Evolutionary conservation across 2,888 invertebrate species (phyloP).

Genomic region (Drosophila demipolita): DNA sequence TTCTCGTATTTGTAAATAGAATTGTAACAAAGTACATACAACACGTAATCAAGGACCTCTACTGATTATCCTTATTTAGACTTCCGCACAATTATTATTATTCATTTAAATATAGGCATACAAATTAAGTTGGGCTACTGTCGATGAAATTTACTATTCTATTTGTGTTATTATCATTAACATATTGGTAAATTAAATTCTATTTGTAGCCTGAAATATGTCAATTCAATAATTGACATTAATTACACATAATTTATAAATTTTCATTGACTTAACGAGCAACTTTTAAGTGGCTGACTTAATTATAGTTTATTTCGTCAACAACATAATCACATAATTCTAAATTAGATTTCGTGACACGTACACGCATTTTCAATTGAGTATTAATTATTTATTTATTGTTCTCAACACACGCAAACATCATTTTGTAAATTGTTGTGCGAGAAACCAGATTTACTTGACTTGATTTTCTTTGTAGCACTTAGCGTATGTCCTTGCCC

Average conservation of each 20-base stretch:
- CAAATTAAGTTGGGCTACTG: neutral
- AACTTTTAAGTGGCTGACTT: neutral
- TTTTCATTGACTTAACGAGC: neutral
- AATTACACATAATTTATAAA: neutral
- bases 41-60: neutral
- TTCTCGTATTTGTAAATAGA: neutral
- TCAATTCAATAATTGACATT: neutral
- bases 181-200: neutral
- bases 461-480: slow-evolving; percentile 2
- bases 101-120: neutral
- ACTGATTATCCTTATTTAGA: neutral
- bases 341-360: neutral
- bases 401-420: neutral
- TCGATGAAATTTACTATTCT: neutral
- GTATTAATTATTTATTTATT: neutral
- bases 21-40: neutral
- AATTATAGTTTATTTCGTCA: neutral
- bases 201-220: neutral
- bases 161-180: neutral
- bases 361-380: neutral
- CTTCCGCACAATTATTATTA: too few species aligned
- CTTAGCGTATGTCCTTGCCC: slow-evolving; percentile 1
- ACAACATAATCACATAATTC: slow-evolving; percentile 16
- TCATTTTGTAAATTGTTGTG: neutral
- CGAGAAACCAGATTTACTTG: neutral